These are phyloP conservation scores for Ptychoptera contaminata DNA, from an alignment of 2,888 invertebrate genomes.

Conservation along the genomic window DNA sequence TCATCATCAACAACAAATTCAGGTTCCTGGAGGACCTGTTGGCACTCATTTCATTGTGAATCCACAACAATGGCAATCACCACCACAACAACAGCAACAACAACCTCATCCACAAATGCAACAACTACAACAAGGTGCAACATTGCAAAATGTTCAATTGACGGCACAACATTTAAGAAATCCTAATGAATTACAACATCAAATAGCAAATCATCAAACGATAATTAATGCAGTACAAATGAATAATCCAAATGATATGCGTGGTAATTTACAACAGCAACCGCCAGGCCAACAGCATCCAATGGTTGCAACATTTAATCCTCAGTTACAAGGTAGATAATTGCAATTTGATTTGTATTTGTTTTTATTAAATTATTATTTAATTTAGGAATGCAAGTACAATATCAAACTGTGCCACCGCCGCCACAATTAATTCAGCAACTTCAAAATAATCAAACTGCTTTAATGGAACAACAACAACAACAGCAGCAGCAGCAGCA, in stretches of 20 bases:
- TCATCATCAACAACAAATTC: constrained; percentile 10
- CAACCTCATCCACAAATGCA: constrained; percentile 1
- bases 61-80: constrained; percentile 4
- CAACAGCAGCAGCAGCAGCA: constrained; percentile 2
- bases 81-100: constrained; percentile 3
- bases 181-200: constrained; percentile 2
- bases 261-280: constrained; percentile 6
- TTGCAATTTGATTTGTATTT: neutral
- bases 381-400: constrained; percentile 2
- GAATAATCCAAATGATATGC: neutral
- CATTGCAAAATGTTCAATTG: neutral
- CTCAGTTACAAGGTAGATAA: constrained; percentile 5
- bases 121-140: constrained; percentile 4
- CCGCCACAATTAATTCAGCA: constrained; percentile 2
- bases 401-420: constrained; percentile 5
- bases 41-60: constrained; percentile 13
- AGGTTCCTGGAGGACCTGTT: constrained; percentile 10
- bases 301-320: constrained; percentile 10
- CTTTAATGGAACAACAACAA: constrained; percentile 1
- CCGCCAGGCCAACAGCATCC: constrained; percentile 10
- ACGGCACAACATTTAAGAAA: too few relatives aligned
- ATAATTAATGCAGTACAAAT: neutral
- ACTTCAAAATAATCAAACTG: neutral
- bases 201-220: constrained; percentile 1
- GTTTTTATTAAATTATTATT: neutral